Percentiles rank a stretch among this genome's conserved stretches.
Evolutionary conservation across 2,113 vertebrate species (phyloP).

Genomic region (Protobothrops flavoviridis): DNA sequence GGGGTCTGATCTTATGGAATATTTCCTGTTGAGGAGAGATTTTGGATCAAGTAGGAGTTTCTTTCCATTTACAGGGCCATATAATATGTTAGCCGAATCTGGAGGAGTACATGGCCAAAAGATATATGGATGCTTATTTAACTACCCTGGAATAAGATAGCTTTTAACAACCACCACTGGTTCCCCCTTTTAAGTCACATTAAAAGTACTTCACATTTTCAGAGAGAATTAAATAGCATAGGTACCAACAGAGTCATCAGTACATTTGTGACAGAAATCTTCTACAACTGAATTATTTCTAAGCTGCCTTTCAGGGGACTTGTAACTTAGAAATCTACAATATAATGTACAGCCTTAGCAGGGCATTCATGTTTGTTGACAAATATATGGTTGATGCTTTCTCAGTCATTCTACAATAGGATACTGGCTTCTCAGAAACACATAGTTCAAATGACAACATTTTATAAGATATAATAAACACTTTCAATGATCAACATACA

Average conservation of each 20-base stretch:
- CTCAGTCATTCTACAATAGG: neutral
- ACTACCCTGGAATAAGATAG: neutral
- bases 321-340: neutral
- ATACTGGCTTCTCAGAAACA: neutral
- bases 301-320: neutral
- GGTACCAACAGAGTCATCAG: too few species aligned
- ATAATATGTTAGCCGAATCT: neutral
- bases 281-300: neutral
- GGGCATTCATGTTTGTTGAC: neutral
- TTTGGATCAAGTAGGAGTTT: neutral
- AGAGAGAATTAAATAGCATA: neutral
- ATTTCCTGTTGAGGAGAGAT: neutral
- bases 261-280: neutral
- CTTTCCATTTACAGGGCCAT: neutral
- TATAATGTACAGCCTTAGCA: neutral
- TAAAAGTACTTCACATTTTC: neutral
- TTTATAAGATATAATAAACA: slow-evolving; percentile 19
- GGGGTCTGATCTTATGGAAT: neutral
- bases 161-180: neutral
- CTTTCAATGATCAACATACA: slow-evolving; percentile 17
- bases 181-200: neutral
- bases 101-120: neutral
- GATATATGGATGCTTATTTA: neutral
- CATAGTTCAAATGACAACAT: slow-evolving; percentile 10
- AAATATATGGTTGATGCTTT: neutral